phyloP scores from a whole-genome alignment of 2,113 vertebrate genomes.

The Amia ocellicauda region DNA sequence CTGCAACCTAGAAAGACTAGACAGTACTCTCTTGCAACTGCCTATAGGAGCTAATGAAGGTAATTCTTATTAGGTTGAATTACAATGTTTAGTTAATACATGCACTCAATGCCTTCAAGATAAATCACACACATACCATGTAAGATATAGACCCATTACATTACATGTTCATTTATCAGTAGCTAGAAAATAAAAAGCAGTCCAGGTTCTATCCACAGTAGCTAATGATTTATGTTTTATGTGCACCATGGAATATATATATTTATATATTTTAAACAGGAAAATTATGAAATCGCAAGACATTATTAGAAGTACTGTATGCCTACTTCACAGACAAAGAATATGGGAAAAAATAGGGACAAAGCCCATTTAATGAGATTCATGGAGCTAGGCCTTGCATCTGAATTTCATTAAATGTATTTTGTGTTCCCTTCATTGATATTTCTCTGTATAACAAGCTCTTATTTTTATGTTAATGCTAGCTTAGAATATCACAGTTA shows the following conservation, averaged over 20 bases:
- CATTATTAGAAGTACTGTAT: conserved; percentile 63
- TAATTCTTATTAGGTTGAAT: too few species aligned
- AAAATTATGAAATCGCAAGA: conserved; percentile 65
- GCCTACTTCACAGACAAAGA: conserved; percentile 54
- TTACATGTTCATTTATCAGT: too few species aligned
- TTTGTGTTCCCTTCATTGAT: conserved; percentile 70
- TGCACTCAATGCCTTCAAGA: too few species aligned
- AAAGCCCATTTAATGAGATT: conserved; percentile 75
- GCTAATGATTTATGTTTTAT: conserved; percentile 39
- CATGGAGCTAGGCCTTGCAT: conserved; percentile 56
- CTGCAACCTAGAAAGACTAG: too few species aligned
- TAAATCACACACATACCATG: too few species aligned
- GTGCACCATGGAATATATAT: conserved; percentile 30
- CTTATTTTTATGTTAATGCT: conserved; percentile 64
- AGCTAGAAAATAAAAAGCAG: conserved; percentile 8
- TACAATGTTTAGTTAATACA: too few species aligned
- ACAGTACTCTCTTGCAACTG: too few species aligned
- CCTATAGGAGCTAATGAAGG: too few species aligned
- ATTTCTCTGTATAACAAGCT: conserved; percentile 71
- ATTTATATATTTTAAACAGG: conserved; percentile 22
- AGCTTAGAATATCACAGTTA: conserved; percentile 53
- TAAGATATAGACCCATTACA: too few species aligned
- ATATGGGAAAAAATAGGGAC: conserved; percentile 53
- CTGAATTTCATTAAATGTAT: conserved; percentile 75
- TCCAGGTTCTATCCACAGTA: conserved; percentile 31